Conservation (phyloP, 2,113 vertebrate genomes). For the Myotis brandtii region DNA sequence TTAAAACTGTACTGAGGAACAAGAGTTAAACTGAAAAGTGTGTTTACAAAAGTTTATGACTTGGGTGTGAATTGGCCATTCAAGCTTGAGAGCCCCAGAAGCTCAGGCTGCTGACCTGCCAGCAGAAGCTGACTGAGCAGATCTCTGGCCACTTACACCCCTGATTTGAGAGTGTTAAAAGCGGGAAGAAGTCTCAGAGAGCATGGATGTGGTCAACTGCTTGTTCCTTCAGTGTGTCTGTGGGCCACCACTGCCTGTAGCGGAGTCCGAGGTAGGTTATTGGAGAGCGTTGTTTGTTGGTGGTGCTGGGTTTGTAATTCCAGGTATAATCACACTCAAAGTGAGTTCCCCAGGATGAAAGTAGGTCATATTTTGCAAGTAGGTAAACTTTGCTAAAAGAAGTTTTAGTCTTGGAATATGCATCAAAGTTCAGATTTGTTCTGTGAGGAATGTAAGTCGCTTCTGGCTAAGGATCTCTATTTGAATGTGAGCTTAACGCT, state of each 20-base stretch:
- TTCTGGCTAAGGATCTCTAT: not conserved
- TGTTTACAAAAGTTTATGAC: slow-evolving; percentile 81
- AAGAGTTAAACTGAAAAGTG: slow-evolving; percentile 60
- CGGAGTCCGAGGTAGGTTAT: slow-evolving; percentile 88
- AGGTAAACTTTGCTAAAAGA: not conserved
- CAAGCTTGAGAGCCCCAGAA: not conserved
- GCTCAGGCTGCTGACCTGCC: not conserved
- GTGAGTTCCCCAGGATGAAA: not conserved
- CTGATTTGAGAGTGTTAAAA: not conserved
- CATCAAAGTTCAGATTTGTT: not conserved
- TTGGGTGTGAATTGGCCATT: slow-evolving; percentile 74
- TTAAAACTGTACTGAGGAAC: not conserved
- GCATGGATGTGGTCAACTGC: slow-evolving; percentile 85
- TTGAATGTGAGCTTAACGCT: not conserved
- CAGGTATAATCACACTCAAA: not conserved
- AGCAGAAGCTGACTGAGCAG: not conserved
- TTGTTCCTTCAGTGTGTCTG: slow-evolving; percentile 91
- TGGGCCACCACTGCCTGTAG: slow-evolving; percentile 80
- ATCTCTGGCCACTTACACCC: not conserved
- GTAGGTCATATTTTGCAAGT: not conserved
- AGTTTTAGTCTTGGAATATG: not conserved
- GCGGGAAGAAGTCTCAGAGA: not conserved
- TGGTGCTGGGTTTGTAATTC: not conserved
- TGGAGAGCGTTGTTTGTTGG: not conserved
- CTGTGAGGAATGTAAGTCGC: not conserved